Evolutionary conservation across 92 coral and sea anemone genomes (phyloP).

Genomic region (Palythoa caribaeorum): DNA sequence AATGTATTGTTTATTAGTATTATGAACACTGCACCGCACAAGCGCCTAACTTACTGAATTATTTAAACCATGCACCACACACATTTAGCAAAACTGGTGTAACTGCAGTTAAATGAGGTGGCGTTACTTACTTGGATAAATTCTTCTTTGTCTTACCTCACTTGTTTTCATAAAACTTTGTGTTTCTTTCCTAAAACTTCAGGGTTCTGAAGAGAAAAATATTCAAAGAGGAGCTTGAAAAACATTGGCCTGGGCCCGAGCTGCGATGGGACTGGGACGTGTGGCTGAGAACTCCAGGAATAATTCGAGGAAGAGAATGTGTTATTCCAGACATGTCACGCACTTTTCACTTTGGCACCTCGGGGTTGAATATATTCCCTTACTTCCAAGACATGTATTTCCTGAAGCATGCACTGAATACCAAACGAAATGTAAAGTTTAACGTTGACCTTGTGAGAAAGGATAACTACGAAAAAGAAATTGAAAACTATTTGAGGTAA

Average conservation of each 20-base stretch:
- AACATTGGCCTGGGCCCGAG: slow-evolving; percentile 82
- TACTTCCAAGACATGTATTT: slow-evolving; percentile 75
- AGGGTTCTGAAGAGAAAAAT: slow-evolving; percentile 82
- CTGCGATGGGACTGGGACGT: slow-evolving; percentile 88
- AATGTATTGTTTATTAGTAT: no score
- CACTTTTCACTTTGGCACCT: slow-evolving; percentile 88
- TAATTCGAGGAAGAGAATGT: slow-evolving; percentile 78
- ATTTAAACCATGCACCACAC: no score
- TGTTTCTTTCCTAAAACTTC: not conserved
- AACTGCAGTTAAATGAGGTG: no score
- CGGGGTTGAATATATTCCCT: slow-evolving; percentile 76
- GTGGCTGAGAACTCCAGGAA: slow-evolving; percentile 68
- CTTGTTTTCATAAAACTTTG: not conserved
- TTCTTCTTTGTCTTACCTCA: no score
- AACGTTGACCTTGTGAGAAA: slow-evolving; percentile 73
- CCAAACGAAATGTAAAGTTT: slow-evolving; percentile 70
- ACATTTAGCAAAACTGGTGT: no score
- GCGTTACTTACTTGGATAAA: no score
- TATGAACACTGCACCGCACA: no score
- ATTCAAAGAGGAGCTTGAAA: slow-evolving; percentile 83
- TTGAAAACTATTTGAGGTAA: slow-evolving; percentile 71
- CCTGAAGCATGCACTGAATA: slow-evolving; percentile 75
- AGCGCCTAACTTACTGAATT: no score
- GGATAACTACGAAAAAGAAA: slow-evolving; percentile 76
- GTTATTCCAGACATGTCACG: slow-evolving; percentile 87